A percentile compares a stretch with the other conserved stretches of the same genome.
Conservation (phyloP, 1,140 invertebrate species). For the Heterodera schachtii region DNA sequence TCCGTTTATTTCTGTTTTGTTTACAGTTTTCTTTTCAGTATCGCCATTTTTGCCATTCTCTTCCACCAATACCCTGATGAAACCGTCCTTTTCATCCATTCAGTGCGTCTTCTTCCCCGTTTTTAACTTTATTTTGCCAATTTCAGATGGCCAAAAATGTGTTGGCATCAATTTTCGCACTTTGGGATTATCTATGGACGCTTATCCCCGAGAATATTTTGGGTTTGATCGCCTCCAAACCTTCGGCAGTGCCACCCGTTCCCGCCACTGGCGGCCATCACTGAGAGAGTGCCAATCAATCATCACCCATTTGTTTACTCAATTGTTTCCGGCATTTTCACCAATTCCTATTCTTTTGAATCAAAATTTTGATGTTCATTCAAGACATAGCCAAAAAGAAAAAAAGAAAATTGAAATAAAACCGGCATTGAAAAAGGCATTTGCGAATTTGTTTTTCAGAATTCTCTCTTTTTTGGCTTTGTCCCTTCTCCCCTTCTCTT, state of each 20-base stretch:
- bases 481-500: not conserved
- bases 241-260: conserved; percentile 28
- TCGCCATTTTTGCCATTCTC: conserved; percentile 86
- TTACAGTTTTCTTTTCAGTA: conserved; percentile 68
- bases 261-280: conserved; percentile 21
- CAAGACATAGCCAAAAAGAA: not conserved
- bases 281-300: conserved; percentile 10
- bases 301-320: not conserved
- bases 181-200: conserved; percentile 41
- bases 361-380: not conserved
- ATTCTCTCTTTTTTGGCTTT: not conserved
- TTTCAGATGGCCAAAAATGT: conserved; percentile 31
- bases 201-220: conserved; percentile 51
- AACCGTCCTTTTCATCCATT: conserved; percentile 41
- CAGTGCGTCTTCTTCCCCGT: conserved; percentile 25
- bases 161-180: conserved; percentile 16
- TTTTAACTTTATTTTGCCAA: not conserved
- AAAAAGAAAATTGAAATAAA: not conserved
- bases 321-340: not conserved
- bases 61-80: conserved; percentile 89
- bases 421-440: no score
- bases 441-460: not conserved
- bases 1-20: conserved; percentile 3
- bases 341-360: not conserved
- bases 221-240: conserved; percentile 50